Conservation (phyloP, 1,140 invertebrate species). For the Yoshiicerus persimilis region DNA sequence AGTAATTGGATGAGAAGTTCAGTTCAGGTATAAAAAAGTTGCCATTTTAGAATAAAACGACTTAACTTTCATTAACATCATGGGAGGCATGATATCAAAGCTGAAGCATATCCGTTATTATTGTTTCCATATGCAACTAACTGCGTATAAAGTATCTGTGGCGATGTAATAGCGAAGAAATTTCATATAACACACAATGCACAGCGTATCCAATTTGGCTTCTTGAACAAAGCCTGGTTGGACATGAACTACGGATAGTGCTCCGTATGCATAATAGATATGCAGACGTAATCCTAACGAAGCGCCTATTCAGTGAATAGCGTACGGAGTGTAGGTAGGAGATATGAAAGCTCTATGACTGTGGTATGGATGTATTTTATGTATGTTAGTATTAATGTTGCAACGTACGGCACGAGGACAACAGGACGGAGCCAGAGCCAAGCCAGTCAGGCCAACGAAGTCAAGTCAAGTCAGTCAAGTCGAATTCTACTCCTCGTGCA, state of each 20-base stretch:
- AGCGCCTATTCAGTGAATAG: no score
- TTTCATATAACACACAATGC: no score
- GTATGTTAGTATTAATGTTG: not conserved
- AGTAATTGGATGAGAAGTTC: not conserved
- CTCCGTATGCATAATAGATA: not conserved
- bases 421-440: not conserved
- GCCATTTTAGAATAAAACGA: not conserved
- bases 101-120: not conserved
- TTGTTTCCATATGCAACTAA: not conserved
- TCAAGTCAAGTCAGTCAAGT: not conserved
- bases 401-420: slow-evolving; percentile 3
- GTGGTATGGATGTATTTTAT: not conserved
- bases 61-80: not conserved
- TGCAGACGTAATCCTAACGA: no score
- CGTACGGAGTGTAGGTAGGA: not conserved
- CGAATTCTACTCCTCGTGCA: not conserved
- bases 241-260: no score
- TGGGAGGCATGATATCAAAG: not conserved
- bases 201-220: no score
- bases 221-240: no score
- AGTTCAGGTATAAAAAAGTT: not conserved
- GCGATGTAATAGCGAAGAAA: no score
- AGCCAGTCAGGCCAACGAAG: not conserved
- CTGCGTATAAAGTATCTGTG: not conserved
- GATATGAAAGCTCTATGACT: not conserved